These are phyloP conservation scores for Ceyx cyanopectus DNA, from an alignment of 2,113 vertebrate species.

Conservation along the genomic window DNA sequence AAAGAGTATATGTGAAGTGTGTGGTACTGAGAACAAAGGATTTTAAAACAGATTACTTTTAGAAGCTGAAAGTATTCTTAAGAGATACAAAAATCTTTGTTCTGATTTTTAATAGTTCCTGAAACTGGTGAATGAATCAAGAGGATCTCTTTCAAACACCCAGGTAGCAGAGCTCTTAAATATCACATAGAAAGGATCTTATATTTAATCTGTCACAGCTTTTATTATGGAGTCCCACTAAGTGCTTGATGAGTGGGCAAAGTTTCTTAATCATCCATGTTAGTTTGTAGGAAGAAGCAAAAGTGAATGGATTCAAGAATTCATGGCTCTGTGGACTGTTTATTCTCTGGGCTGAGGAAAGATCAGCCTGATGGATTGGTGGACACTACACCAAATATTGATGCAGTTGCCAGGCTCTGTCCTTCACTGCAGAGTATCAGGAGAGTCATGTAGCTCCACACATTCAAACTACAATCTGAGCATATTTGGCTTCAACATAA, in stretches of 20 bases:
- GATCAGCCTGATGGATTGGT: neutral
- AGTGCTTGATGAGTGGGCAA: neutral
- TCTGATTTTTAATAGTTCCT: neutral
- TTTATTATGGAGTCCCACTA: neutral
- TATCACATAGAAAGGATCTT: neutral
- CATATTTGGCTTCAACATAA: neutral
- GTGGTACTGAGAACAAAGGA: neutral
- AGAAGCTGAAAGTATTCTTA: neutral
- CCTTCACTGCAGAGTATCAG: neutral
- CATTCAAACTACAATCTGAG: neutral
- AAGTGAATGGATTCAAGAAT: neutral
- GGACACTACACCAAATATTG: neutral
- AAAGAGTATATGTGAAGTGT: neutral
- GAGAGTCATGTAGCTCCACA: neutral
- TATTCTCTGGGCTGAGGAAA: neutral
- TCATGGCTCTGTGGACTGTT: rapidly evolving
- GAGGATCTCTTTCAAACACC: neutral
- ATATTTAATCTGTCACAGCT: constrained; percentile 8
- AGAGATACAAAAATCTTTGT: neutral
- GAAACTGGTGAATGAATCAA: neutral
- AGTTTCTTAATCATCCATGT: neutral
- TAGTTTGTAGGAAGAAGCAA: neutral
- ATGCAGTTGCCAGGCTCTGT: neutral
- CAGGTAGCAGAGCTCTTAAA: neutral
- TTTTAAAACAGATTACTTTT: neutral